A percentile compares a stretch with the other conserved stretches of the same genome.
These are phyloP conservation scores for Myotis myotis DNA, from an alignment of 2,797 vertebrate genomes.

Conservation along the genomic window DNA sequence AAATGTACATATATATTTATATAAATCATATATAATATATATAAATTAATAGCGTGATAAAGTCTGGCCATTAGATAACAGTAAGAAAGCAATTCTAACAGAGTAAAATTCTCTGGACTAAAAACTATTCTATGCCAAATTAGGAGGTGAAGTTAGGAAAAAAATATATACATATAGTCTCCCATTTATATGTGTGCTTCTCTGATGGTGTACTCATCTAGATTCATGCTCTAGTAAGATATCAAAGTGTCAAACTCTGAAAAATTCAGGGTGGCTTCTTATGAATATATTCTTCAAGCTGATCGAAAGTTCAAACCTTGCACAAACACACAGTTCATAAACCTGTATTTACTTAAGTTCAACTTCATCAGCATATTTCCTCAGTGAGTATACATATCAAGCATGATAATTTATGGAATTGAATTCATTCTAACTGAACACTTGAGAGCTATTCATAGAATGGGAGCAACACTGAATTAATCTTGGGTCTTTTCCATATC, in stretches of 20 bases:
- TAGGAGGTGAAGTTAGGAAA: neutral
- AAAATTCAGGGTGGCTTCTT: neutral
- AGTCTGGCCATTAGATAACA: neutral
- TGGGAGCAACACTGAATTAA: neutral
- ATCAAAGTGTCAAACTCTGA: neutral
- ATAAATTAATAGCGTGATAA: neutral
- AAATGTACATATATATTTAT: neutral
- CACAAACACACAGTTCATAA: neutral
- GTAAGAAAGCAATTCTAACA: slow-evolving; percentile 6
- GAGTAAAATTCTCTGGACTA: neutral
- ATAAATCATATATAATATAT: neutral
- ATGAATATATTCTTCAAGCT: neutral
- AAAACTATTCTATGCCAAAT: neutral
- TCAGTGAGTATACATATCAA: neutral
- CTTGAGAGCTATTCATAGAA: neutral
- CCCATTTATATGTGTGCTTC: neutral
- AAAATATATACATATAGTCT: neutral
- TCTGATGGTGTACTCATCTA: neutral
- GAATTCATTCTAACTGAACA: neutral
- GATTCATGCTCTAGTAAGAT: neutral
- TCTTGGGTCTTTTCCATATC: neutral
- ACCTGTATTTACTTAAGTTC: neutral
- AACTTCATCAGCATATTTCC: neutral
- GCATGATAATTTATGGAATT: neutral
- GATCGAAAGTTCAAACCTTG: neutral